A percentile compares a stretch with the other conserved stretches of the same genome.
Conservation (phyloP, 37 sponge, comb jelly and placozoan species). For the Ianthella basta region DNA sequence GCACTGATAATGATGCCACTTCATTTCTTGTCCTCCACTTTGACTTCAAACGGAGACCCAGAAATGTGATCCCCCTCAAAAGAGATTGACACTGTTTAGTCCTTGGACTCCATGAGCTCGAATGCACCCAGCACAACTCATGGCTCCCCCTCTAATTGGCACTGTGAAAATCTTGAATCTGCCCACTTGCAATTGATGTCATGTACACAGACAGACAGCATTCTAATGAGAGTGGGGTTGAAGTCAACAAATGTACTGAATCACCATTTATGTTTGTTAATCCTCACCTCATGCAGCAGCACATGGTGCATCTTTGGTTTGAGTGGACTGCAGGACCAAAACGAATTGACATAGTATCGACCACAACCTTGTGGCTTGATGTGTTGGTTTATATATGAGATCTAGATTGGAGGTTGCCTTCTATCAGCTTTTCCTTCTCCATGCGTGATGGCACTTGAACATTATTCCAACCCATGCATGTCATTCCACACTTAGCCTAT, state of each 20-base stretch:
- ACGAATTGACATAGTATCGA: constrained; percentile 1
- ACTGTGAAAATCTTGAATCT: constrained; percentile 67
- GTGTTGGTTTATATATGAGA: no score
- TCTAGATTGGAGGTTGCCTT: no score
- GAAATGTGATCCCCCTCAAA: constrained; percentile 76
- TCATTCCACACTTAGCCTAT: no score
- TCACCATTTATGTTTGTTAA: constrained; percentile 61
- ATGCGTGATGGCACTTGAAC: no score
- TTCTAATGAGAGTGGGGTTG: constrained; percentile 51
- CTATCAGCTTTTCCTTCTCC: no score
- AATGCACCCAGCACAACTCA: constrained; percentile 68
- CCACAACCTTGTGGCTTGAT: neutral
- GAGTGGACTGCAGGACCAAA: constrained; percentile 20
- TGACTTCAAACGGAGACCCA: constrained; percentile 75
- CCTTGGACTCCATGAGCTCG: constrained; percentile 66
- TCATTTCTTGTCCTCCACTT: constrained; percentile 14
- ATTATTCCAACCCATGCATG: no score
- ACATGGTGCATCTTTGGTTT: constrained; percentile 26
- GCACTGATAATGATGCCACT: no score
- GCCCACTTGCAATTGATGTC: constrained; percentile 81
- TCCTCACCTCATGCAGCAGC: constrained; percentile 14
- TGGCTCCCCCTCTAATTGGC: constrained; percentile 43
- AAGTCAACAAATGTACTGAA: constrained; percentile 44
- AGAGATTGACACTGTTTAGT: constrained; percentile 67
- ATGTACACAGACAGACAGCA: constrained; percentile 65